Evolutionary conservation across 1,140 invertebrate genomes (phyloP).

Genomic region (Metopolophium dirhodum): DNA sequence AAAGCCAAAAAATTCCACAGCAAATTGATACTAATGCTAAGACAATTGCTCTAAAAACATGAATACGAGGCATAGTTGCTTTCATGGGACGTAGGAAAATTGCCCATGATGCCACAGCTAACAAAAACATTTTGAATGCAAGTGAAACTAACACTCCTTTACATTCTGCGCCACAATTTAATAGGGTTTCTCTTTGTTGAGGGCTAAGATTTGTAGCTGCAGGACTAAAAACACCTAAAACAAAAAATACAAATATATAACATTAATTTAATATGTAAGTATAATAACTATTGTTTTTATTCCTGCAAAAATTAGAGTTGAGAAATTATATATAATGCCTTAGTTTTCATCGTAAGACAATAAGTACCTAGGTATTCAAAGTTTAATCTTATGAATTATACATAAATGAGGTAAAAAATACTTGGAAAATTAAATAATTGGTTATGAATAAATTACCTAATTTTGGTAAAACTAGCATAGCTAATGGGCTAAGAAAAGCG

Average conservation of each 20-base stretch:
- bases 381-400: neutral
- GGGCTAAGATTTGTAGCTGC: constrained; percentile 62
- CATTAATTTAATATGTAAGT: neutral
- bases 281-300: neutral
- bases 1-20: constrained; percentile 96
- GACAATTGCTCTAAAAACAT: constrained; percentile 87
- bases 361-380: neutral
- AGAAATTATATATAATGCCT: neutral
- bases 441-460: constrained; percentile 63
- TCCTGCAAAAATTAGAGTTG: too few relatives aligned
- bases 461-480: constrained; percentile 93
- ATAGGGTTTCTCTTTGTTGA: constrained; percentile 68
- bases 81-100: constrained; percentile 76
- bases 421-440: neutral
- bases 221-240: constrained; percentile 60
- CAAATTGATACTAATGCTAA: constrained; percentile 89
- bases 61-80: constrained; percentile 92
- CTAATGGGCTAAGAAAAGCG: constrained; percentile 89
- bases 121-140: constrained; percentile 87
- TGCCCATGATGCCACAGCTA: constrained; percentile 94
- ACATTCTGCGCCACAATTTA: constrained; percentile 83
- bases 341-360: neutral
- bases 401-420: neutral
- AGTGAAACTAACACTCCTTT: constrained; percentile 89
- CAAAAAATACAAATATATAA: neutral